phyloP scores from a whole-genome alignment of 2,888 invertebrate species.

The Hirtodrosophila alboralis region DNA sequence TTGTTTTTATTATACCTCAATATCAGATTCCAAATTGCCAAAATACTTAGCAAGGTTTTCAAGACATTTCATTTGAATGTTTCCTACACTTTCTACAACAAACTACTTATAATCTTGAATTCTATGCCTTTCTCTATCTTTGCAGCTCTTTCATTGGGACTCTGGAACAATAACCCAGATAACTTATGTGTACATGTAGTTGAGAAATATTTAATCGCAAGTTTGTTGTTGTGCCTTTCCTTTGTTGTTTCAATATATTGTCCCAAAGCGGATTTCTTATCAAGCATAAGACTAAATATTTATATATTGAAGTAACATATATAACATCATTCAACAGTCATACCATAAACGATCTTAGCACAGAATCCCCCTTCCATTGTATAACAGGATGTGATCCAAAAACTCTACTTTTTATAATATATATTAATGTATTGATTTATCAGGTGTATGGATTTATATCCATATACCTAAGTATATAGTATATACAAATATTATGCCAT shows the following conservation, averaged over 20 bases:
- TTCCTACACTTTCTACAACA: background rate
- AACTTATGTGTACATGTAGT: conserved; percentile 20
- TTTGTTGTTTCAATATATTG: conserved; percentile 28
- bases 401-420: no score
- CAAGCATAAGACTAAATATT: conserved; percentile 19
- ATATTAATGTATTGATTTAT: no score
- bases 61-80: no score
- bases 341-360: background rate
- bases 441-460: conserved; percentile 7
- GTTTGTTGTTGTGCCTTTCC: conserved; percentile 15
- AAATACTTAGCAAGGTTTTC: no score
- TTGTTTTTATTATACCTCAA: no score
- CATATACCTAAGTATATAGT: no score
- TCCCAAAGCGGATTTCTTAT: conserved; percentile 36
- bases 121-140: background rate
- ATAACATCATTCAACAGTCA: background rate
- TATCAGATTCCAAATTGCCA: no score
- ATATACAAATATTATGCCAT: conserved; percentile 21
- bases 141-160: background rate
- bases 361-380: conserved; percentile 2
- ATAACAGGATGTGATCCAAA: no score
- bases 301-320: no score
- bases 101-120: background rate
- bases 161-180: conserved; percentile 13
- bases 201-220: conserved; percentile 36